phyloP scores from a whole-genome alignment of 1,140 invertebrate genomes.

The Atta colombica region DNA sequence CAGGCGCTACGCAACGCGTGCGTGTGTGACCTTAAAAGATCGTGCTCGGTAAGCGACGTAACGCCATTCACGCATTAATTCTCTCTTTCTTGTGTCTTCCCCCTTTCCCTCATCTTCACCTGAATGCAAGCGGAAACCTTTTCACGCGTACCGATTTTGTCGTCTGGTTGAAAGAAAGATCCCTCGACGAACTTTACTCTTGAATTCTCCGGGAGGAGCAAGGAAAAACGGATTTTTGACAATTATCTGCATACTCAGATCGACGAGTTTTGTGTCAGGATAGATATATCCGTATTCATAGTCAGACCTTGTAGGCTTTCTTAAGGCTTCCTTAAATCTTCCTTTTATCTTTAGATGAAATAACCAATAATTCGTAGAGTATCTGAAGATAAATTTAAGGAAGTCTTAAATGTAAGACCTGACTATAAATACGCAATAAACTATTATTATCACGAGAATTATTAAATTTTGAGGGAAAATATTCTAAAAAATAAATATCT shows the following conservation, averaged over 20 bases:
- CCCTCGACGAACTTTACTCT: not conserved
- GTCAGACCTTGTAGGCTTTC: too few species aligned
- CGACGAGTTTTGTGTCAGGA: too few species aligned
- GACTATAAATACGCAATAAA: too few species aligned
- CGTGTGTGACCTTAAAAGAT: constrained; percentile 63
- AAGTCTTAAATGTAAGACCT: too few species aligned
- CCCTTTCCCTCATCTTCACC: constrained; percentile 24
- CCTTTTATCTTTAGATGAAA: too few species aligned
- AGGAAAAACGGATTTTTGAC: constrained; percentile 21
- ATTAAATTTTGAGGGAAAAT: not conserved
- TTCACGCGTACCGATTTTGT: constrained; percentile 82
- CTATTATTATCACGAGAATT: not conserved
- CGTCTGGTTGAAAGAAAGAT: constrained; percentile 70
- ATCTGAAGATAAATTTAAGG: too few species aligned
- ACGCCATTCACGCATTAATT: constrained; percentile 79
- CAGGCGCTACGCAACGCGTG: constrained; percentile 56
- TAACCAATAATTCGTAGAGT: too few species aligned
- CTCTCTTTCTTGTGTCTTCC: constrained; percentile 79
- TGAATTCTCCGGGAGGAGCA: constrained; percentile 3
- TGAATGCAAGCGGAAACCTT: constrained; percentile 83
- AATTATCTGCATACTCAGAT: not conserved
- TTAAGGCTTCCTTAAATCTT: too few species aligned
- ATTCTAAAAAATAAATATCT: not conserved
- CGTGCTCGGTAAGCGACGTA: constrained; percentile 33
- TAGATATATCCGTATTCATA: too few species aligned